phyloP scores from a whole-genome alignment of 1,140 invertebrate genomes.

The Macrobrachium nipponense region DNA sequence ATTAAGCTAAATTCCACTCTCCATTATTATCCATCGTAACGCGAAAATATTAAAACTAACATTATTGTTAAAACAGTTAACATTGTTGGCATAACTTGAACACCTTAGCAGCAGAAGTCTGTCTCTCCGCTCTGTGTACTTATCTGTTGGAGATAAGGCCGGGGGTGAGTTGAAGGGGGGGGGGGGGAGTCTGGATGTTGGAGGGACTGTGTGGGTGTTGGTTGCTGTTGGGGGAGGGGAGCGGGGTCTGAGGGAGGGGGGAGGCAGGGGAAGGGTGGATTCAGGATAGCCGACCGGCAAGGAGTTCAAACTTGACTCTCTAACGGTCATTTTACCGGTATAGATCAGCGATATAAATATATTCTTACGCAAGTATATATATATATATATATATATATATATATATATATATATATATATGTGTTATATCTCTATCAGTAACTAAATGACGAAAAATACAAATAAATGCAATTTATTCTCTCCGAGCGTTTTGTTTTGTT shows the following conservation, averaged over 20 bases:
- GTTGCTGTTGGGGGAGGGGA: neutral
- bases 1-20: too few species aligned
- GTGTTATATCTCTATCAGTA: too few species aligned
- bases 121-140: neutral
- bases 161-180: too few species aligned
- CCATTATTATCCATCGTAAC: too few species aligned
- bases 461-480: too few species aligned
- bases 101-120: neutral
- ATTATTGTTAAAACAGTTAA: neutral
- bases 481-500: too few species aligned
- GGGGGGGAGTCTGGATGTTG: neutral
- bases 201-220: neutral
- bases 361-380: too few species aligned
- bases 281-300: too few species aligned
- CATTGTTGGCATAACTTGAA: neutral
- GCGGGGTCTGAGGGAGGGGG: neutral
- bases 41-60: too few species aligned
- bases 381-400: too few species aligned
- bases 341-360: neutral
- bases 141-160: neutral
- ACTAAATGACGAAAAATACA: too few species aligned
- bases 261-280: neutral
- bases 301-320: neutral
- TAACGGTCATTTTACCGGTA: neutral
- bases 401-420: too few species aligned